A percentile compares a stretch with the other conserved stretches of the same genome.
Evolutionary conservation across 2,797 vertebrate genomes (phyloP).

Genomic region (Xiphorhynchus erythropygius): DNA sequence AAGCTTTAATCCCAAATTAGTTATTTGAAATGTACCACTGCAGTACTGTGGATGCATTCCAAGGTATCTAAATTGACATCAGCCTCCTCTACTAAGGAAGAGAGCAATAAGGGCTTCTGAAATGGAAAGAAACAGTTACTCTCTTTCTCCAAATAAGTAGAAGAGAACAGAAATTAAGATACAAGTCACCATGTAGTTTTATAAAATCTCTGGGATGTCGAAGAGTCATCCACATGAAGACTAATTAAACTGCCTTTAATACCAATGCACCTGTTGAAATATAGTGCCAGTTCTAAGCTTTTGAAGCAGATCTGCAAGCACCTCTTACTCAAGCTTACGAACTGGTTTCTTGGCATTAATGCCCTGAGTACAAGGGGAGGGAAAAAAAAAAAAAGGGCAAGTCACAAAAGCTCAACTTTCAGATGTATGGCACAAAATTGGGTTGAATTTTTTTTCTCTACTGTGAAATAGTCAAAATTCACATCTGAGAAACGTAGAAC

Average conservation of each 20-base stretch:
- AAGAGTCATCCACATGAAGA: background rate
- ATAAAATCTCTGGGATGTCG: background rate
- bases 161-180: background rate
- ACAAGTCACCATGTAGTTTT: background rate
- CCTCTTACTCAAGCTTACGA: background rate
- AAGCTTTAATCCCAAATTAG: background rate
- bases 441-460: background rate
- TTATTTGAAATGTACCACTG: background rate
- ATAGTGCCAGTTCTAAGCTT: background rate
- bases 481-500: background rate
- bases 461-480: background rate
- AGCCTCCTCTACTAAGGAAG: background rate
- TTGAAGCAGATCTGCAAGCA: background rate
- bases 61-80: background rate
- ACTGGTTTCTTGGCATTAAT: background rate
- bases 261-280: background rate
- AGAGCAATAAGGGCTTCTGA: background rate
- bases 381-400: accelerated
- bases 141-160: background rate
- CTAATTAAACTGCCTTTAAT: background rate
- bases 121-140: background rate
- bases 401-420: background rate
- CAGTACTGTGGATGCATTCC: background rate
- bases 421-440: background rate
- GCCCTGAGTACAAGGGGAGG: accelerated